Base-by-base conservation (phyloP, 30 jellyfish, hydroid and myxozoan genomes). In the Hydractinia echinata region DNA sequence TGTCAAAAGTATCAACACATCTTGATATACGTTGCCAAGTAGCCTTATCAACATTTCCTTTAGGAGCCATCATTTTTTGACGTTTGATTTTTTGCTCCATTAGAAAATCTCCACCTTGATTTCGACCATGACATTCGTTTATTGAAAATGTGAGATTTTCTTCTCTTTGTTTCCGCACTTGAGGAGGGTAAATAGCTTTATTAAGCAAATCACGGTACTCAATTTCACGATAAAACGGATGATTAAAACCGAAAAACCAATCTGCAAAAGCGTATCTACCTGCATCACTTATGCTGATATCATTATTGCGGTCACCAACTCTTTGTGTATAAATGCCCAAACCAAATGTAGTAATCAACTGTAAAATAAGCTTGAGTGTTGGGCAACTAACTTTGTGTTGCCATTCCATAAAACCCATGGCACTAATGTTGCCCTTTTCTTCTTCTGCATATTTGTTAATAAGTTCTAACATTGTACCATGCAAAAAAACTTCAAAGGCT, bases 101-200 rank as follows among this genome's bases (percentile, higher is more conserved):
- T 67, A 67, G 21, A 67, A 67, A 67, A 20, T 67, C 78, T 11
- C 50, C 78, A 13, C 78, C 78, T 67, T 67, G 78, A 67, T 67
- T 67, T 15, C 50, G 2, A 4, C 78, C 50, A 13, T 10, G 50
- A 21, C 51, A 13, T 13, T 67, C 78, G 11, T 16, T 11, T 10
- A 20, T 67, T 67, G 78, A 67, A 67, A 67, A 67, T 15, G 78
- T 67, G 14, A 67, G 44, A 67, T 67, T 67, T 67, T 67, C 48
- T 9, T 67, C 44, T 14, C 77, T 14, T 67, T 67, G 77, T 20
- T 67, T 20, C 4, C 78, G n/a, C 14, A 67, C 51, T 10, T 16
- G 1, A 13, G 20, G 14, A 13, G 78, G 78, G 51, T 67, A 67
- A 13, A 13, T 67, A 21, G 51, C 78, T 67, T 67, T 67, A 48